These are phyloP conservation scores for Gallirallus australis DNA, from an alignment of 2,797 vertebrate genomes.

Conservation along the genomic window DNA sequence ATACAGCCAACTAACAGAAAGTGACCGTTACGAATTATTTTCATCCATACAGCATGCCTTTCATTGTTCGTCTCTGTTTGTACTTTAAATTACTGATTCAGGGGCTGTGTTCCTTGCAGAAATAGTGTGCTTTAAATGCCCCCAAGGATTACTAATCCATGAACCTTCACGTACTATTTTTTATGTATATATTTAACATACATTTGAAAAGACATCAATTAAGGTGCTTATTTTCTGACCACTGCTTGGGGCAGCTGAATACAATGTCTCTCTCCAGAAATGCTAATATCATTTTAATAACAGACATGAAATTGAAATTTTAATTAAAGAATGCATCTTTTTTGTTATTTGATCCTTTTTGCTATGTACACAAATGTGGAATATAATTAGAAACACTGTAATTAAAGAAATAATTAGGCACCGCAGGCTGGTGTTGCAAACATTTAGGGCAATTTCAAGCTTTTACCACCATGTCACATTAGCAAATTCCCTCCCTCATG, in stretches of 20 bases:
- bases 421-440: not conserved
- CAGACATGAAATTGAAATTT: slow-evolving; percentile 38
- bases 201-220: slow-evolving; percentile 12
- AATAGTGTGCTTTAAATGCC: not conserved
- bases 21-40: slow-evolving; percentile 2
- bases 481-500: slow-evolving; percentile 43
- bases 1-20: slow-evolving; percentile 23
- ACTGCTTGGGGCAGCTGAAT: not conserved
- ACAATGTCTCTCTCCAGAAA: slow-evolving; percentile 19
- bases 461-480: slow-evolving; percentile 49
- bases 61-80: not conserved
- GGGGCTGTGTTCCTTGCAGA: slow-evolving; percentile 7
- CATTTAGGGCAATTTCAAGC: slow-evolving; percentile 50
- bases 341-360: not conserved
- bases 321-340: slow-evolving; percentile 38
- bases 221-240: slow-evolving; percentile 48
- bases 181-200: not conserved
- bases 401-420: slow-evolving; percentile 73
- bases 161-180: not conserved
- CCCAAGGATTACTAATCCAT: not conserved
- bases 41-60: not conserved
- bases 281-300: slow-evolving; percentile 53
- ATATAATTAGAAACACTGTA: slow-evolving; percentile 52
- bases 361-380: slow-evolving; percentile 25
- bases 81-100: slow-evolving; percentile 11